Evolutionary conservation across 2,797 vertebrate species (phyloP).

Genomic region (Perodicticus potto): DNA sequence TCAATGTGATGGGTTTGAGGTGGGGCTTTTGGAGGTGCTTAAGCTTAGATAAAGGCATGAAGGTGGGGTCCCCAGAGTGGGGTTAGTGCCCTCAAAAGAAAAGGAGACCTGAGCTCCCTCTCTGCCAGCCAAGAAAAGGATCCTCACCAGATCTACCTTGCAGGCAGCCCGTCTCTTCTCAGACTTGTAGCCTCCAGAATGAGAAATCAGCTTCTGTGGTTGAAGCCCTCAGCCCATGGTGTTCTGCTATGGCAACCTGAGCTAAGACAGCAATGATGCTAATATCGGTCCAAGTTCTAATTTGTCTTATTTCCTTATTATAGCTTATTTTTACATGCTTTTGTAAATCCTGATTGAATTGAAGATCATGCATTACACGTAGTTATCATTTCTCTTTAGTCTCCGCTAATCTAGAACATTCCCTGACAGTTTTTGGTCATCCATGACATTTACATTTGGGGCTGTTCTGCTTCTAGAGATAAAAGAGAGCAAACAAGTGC

Average conservation of each 20-base stretch:
- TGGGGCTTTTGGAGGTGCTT: not conserved
- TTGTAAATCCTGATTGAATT: not conserved
- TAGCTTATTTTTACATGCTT: not conserved
- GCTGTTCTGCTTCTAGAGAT: not conserved
- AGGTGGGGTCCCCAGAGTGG: not conserved
- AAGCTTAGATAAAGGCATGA: fast-evolving
- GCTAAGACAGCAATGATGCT: not conserved
- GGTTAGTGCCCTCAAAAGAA: not conserved
- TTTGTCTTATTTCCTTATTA: not conserved
- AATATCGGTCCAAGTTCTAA: not conserved
- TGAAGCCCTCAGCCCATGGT: not conserved
- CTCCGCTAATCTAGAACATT: not conserved
- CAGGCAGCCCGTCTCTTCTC: not conserved
- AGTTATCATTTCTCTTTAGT: not conserved
- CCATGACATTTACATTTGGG: not conserved
- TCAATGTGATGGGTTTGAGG: not conserved
- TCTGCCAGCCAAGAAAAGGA: not conserved
- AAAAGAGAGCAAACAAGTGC: not conserved
- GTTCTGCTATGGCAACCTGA: no score
- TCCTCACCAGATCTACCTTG: fast-evolving
- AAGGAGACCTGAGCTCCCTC: not conserved
- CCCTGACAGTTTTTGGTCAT: no score
- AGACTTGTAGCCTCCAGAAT: not conserved
- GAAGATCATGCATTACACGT: fast-evolving
- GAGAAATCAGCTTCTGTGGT: not conserved